Evolutionary conservation across 2,888 invertebrate species (phyloP), one percentile per base, ranked within the genome.

Genomic region (Leptopilina myrica): DNA sequence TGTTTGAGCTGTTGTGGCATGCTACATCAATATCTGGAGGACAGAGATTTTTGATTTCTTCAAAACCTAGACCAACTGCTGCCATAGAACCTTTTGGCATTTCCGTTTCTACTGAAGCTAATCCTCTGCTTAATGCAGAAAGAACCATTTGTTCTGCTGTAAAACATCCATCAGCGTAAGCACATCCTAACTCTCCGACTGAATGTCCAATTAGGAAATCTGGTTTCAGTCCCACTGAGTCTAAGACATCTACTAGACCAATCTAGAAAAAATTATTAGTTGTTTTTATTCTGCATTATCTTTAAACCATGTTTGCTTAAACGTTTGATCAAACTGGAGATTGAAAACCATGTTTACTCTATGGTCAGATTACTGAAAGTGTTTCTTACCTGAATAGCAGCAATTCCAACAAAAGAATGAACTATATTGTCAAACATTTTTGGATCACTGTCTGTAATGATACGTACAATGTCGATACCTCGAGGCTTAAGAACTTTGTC

Each of bases 111-210:
- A 85, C 85, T 2, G 89, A 89, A 0, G 88, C 90, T 12, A 88
- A 64, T 43, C 91, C 91, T 73, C 90, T 85, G 0, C 86, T 88
- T 14, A 89, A 85, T 0, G 91, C 89, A 5, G 89, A 81, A 5
- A 90, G 81, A 8, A 91, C 78, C 89, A 88, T 90, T 85, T 91
- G 87, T 59, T 91, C 90, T 5, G 89, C 88, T 0, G 97, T 96
- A 85, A 98, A 94, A 85, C 97, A 96, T 0, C 97, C 97, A 91
- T 99, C 99, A 6, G 98, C 98, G 92, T 99, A 99, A 0, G 97
- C 98, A 91, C 98, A 98, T 0, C 97, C 98, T 11, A 99, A 93
- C 91, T 99, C 99, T 40, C 99, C 99, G 0, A 98, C 97, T 14
- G 98, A 98, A 92, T 98, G 98, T 0, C 98, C 98, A 79, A 96